Conservation (phyloP, 2,113 vertebrate species). For the Cryptomyrus ogoouensis region DNA sequence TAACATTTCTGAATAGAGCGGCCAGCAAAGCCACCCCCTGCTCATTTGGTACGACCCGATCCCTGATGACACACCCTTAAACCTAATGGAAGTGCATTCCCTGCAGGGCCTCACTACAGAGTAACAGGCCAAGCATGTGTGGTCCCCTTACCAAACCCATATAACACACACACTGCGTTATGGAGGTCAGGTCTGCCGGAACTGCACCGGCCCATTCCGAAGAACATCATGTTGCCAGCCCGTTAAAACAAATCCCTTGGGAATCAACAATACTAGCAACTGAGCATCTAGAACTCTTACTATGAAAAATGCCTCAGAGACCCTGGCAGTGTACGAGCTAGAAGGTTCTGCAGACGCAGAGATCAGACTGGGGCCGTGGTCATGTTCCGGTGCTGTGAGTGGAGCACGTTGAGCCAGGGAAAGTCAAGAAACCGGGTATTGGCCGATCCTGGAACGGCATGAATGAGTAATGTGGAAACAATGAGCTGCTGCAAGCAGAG, state of each 20-base stretch:
- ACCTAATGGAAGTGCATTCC: background rate
- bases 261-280: background rate
- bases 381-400: background rate
- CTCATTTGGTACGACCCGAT: background rate
- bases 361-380: background rate
- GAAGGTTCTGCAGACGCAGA: background rate
- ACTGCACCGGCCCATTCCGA: background rate
- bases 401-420: background rate
- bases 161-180: background rate
- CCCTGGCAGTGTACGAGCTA: background rate
- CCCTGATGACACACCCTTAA: background rate
- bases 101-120: background rate
- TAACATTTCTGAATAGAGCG: background rate
- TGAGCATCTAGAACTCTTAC: background rate
- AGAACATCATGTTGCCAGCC: background rate
- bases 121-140: background rate
- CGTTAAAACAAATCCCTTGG: background rate
- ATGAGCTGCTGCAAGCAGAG: background rate
- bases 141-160: background rate
- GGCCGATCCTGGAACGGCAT: background rate
- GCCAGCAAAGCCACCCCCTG: background rate
- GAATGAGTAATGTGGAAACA: constrained; percentile 2
- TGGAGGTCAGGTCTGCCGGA: background rate
- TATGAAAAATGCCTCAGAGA: background rate
- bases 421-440: background rate